Conservation (phyloP, 2,797 vertebrate species). For the Melopsittacus undulatus region DNA sequence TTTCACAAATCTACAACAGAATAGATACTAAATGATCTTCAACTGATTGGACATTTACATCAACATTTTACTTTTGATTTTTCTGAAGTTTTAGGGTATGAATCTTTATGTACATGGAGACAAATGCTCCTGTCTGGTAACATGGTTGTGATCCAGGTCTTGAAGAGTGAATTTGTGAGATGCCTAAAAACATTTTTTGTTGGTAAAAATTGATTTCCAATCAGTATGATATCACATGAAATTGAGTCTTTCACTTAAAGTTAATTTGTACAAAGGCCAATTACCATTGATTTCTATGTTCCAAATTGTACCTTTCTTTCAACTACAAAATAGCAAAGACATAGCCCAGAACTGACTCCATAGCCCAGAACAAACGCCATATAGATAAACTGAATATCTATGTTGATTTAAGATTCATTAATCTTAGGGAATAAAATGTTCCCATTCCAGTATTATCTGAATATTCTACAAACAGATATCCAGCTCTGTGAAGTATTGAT, state of each 20-base stretch:
- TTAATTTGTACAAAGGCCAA: constrained; percentile 63
- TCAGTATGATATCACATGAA: constrained; percentile 35
- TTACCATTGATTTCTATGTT: constrained; percentile 59
- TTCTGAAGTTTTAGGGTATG: neutral
- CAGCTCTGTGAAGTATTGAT: neutral
- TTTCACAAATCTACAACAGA: neutral
- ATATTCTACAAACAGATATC: neutral
- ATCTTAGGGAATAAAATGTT: neutral
- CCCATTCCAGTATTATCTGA: neutral
- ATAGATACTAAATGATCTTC: neutral
- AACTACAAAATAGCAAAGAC: neutral
- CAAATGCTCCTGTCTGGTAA: neutral
- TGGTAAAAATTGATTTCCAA: constrained; percentile 57
- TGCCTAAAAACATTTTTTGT: constrained; percentile 26
- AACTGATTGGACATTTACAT: neutral
- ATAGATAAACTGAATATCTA: neutral
- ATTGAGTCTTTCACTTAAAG: constrained; percentile 47
- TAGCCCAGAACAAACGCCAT: neutral
- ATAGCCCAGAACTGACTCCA: neutral
- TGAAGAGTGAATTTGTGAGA: constrained; percentile 27
- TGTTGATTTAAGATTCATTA: neutral
- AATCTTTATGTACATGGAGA: neutral
- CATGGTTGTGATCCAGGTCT: neutral
- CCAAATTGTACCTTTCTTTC: neutral
- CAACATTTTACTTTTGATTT: neutral